Evolutionary conservation across 2,888 invertebrate genomes (phyloP).

Genomic region (Diachrysia chrysitis): DNA sequence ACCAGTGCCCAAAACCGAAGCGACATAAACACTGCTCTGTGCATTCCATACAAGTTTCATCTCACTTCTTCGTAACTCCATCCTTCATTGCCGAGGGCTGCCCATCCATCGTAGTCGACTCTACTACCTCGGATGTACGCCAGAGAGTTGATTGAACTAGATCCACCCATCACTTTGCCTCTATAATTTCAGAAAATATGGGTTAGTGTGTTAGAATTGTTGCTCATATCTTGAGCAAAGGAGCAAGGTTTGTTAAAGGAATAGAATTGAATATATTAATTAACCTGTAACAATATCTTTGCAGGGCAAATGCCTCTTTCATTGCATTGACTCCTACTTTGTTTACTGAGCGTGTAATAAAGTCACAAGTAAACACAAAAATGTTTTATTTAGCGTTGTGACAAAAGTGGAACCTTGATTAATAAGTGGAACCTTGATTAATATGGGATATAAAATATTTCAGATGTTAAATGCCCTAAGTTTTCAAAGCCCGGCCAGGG

Average conservation of each 20-base stretch:
- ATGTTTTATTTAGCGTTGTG: too few relatives aligned
- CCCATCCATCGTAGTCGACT: conserved; percentile 91
- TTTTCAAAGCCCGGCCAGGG: too few relatives aligned
- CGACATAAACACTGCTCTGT: neutral
- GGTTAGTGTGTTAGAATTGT: neutral
- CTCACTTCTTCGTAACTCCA: conserved; percentile 90
- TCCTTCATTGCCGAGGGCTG: conserved; percentile 88
- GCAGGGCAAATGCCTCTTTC: too few relatives aligned
- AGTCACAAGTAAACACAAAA: too few relatives aligned
- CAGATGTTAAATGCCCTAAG: too few relatives aligned
- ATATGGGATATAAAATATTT: too few relatives aligned
- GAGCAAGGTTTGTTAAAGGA: neutral
- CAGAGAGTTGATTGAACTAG: conserved; percentile 91
- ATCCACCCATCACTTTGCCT: conserved; percentile 91
- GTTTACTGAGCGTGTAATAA: too few relatives aligned
- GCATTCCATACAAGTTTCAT: neutral
- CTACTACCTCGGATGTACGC: conserved; percentile 89
- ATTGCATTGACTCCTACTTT: too few relatives aligned
- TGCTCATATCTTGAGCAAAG: too few relatives aligned
- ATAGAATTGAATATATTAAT: neutral
- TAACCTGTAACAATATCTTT: neutral
- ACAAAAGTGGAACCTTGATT: too few relatives aligned
- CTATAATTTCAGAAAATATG: conserved; percentile 63
- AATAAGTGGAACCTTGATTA: too few relatives aligned
- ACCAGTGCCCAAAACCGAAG: neutral